Conservation (phyloP, 2,888 invertebrate genomes). For the Cryptocephalus moraei region DNA sequence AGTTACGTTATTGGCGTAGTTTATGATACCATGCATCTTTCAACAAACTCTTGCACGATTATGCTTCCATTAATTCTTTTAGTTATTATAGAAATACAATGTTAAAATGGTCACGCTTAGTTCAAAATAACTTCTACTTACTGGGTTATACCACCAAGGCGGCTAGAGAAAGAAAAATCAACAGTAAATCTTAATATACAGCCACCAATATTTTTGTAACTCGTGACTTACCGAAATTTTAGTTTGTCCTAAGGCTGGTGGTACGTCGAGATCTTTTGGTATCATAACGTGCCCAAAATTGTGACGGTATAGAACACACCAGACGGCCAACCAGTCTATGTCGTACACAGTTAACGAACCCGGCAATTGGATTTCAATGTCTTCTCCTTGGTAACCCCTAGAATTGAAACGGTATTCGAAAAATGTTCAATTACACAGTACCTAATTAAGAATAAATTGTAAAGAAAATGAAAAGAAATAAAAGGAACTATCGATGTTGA, state of each 20-base stretch:
- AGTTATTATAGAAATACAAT: too few species aligned
- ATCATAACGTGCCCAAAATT: conserved; percentile 86
- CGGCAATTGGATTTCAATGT: conserved; percentile 83
- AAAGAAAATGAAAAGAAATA: too few species aligned
- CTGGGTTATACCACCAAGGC: conserved; percentile 88
- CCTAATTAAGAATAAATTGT: too few species aligned
- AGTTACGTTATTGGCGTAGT: too few species aligned
- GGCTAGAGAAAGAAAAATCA: conserved; percentile 46
- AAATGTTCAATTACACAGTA: too few species aligned
- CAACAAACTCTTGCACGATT: too few species aligned
- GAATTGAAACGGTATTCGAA: too few species aligned
- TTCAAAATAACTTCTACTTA: conserved; percentile 47
- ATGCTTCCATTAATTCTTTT: too few species aligned
- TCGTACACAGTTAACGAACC: conserved; percentile 78
- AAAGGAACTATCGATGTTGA: too few species aligned
- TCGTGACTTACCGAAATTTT: conserved; percentile 69
- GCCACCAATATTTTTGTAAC: not conserved
- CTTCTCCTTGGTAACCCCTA: conserved; percentile 79
- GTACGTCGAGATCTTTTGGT: conserved; percentile 80
- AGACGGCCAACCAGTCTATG: conserved; percentile 84
- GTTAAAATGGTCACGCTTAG: too few species aligned
- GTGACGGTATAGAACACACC: conserved; percentile 83
- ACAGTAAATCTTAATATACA: not conserved
- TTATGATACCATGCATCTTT: too few species aligned
- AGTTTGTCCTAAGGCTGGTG: conserved; percentile 82